phyloP scores from a whole-genome alignment of 2,888 invertebrate species.

The Branchinecta sandiegonensis region DNA sequence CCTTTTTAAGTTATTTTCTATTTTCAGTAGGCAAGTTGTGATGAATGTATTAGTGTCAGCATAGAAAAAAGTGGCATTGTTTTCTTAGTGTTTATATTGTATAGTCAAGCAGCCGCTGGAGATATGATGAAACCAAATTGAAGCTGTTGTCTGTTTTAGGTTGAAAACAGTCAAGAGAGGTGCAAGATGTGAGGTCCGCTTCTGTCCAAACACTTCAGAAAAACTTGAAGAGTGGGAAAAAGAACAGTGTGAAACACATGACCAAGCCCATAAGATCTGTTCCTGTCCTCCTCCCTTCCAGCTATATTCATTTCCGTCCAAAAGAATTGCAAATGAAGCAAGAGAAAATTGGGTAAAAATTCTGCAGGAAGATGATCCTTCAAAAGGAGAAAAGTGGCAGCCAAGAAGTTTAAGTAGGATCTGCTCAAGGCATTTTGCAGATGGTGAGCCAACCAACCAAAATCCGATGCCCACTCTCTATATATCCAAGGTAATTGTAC shows the following conservation, averaged over 20 bases:
- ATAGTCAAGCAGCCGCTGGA: no score
- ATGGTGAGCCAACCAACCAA: slow-evolving; percentile 11
- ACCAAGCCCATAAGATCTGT: background rate
- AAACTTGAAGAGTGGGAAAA: slow-evolving; percentile 10
- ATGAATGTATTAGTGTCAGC: no score
- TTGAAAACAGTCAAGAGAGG: background rate
- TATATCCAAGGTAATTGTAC: background rate
- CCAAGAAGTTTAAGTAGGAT: slow-evolving; percentile 1
- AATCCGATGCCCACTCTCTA: slow-evolving; percentile 3
- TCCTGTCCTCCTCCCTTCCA: background rate
- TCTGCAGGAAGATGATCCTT: slow-evolving; percentile 4
- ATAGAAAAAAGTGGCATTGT: no score
- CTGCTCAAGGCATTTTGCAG: background rate
- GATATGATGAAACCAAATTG: no score
- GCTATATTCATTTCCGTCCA: slow-evolving; percentile 1
- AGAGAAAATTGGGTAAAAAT: slow-evolving; percentile 7
- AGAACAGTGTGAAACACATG: background rate
- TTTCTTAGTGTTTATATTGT: no score
- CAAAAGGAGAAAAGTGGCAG: slow-evolving; percentile 13
- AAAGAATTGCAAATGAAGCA: slow-evolving; percentile 11
- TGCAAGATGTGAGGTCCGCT: background rate
- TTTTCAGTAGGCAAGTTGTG: no score
- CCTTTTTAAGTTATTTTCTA: no score
- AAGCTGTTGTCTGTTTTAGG: background rate
- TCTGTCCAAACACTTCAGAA: slow-evolving; percentile 5